Percentiles rank a stretch among this genome's conserved stretches.
phyloP scores from a whole-genome alignment of 1,140 invertebrate species.

The Drosophila serrata region DNA sequence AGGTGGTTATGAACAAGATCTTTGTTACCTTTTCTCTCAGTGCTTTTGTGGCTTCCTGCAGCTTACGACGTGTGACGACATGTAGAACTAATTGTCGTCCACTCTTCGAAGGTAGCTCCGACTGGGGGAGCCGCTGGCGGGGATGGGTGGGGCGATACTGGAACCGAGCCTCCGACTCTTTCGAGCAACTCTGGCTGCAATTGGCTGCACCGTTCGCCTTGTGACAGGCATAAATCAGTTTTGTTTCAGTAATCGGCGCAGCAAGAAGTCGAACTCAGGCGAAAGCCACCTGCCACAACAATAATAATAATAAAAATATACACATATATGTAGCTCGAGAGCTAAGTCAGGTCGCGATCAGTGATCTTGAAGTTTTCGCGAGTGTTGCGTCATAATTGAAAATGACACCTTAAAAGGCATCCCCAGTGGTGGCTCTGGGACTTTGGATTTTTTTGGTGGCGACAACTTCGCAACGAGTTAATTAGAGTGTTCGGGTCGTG shows the following conservation, averaged over 20 bases:
- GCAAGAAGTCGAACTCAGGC: slow-evolving; percentile 65
- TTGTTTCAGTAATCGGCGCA: slow-evolving; percentile 81
- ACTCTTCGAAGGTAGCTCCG: slow-evolving; percentile 35
- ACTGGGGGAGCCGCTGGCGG: neutral
- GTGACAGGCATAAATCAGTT: slow-evolving; percentile 83
- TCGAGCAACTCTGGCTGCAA: slow-evolving; percentile 45
- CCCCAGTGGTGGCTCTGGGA: slow-evolving; percentile 13
- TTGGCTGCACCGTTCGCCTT: slow-evolving; percentile 67
- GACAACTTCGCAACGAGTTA: slow-evolving; percentile 63
- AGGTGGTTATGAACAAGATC: no score
- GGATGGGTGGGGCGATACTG: slow-evolving; percentile 11
- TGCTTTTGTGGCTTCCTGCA: slow-evolving; percentile 76
- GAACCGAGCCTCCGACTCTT: slow-evolving; percentile 30
- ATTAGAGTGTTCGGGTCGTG: slow-evolving; percentile 67
- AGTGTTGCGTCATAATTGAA: slow-evolving; percentile 74
- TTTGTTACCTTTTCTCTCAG: neutral
- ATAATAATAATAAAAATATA: slow-evolving; percentile 8
- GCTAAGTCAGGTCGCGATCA: slow-evolving; percentile 1
- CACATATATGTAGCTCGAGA: neutral
- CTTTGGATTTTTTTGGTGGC: slow-evolving; percentile 25
- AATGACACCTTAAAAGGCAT: slow-evolving; percentile 62
- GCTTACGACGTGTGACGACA: slow-evolving; percentile 84
- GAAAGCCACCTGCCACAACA: slow-evolving; percentile 19
- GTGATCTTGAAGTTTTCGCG: slow-evolving; percentile 51
- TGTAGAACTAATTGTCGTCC: slow-evolving; percentile 85